Percentiles rank a stretch among this genome's conserved stretches.
Evolutionary conservation across 2,113 vertebrate species (phyloP).

Genomic region (Seriola rivoliana): DNA sequence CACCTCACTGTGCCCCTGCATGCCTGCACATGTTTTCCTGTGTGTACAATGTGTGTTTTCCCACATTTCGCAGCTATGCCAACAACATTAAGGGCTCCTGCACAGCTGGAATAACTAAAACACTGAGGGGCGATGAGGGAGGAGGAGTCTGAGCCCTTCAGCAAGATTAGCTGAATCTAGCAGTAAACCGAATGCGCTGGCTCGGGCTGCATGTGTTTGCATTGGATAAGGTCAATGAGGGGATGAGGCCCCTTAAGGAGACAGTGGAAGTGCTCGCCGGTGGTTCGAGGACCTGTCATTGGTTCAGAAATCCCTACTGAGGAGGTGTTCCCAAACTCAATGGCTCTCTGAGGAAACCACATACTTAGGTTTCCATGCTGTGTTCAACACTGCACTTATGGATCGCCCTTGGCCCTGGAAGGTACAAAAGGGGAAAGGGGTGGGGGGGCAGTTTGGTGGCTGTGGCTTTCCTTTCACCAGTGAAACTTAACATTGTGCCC

Average conservation of each 20-base stretch:
- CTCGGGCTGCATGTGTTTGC: slow-evolving; percentile 67
- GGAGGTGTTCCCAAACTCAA: slow-evolving; percentile 60
- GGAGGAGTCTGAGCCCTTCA: slow-evolving; percentile 44
- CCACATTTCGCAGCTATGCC: slow-evolving; percentile 79
- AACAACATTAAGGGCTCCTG: slow-evolving; percentile 82
- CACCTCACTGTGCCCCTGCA: slow-evolving; percentile 62
- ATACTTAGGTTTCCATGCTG: slow-evolving; percentile 58
- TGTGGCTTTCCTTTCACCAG: slow-evolving; percentile 66
- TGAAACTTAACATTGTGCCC: slow-evolving; percentile 73
- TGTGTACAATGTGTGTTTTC: slow-evolving; percentile 73
- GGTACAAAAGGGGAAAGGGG: slow-evolving; percentile 35
- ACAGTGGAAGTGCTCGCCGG: slow-evolving; percentile 56
- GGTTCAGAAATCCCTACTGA: slow-evolving; percentile 49
- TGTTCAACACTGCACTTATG: slow-evolving; percentile 56
- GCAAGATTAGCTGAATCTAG: slow-evolving; percentile 74
- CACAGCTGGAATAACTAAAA: slow-evolving; percentile 84
- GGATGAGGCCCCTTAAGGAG: slow-evolving; percentile 64
- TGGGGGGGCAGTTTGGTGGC: slow-evolving; percentile 49
- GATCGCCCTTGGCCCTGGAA: slow-evolving; percentile 60
- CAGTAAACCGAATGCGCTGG: slow-evolving; percentile 70
- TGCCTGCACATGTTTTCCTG: slow-evolving; percentile 75
- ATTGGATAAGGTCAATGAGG: slow-evolving; percentile 58
- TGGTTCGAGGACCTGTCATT: slow-evolving; percentile 47
- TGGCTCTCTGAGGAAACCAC: slow-evolving; percentile 55
- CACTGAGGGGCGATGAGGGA: slow-evolving; percentile 62